A percentile compares a stretch with the other conserved stretches of the same genome.
phyloP scores from a whole-genome alignment of 2,797 vertebrate species.

The Enteromius viviparus region DNA sequence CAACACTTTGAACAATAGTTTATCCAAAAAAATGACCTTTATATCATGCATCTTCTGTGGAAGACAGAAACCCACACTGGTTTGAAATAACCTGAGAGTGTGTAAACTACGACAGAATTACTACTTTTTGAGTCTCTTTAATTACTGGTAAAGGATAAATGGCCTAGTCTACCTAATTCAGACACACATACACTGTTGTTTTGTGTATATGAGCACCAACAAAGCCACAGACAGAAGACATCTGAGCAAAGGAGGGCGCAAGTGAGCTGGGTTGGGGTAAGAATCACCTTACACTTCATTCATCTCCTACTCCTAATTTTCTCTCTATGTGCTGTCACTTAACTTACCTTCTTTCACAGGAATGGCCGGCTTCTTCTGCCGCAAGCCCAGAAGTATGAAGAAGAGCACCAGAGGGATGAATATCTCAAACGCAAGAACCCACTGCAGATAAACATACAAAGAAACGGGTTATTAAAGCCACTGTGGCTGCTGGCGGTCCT shows the following conservation, averaged over 20 bases:
- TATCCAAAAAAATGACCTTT: neutral
- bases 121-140: neutral
- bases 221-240: neutral
- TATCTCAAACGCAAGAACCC: slow-evolving; percentile 96
- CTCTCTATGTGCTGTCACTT: neutral
- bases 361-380: slow-evolving; percentile 95
- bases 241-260: slow-evolving; percentile 25
- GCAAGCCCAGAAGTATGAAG: slow-evolving; percentile 92
- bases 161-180: neutral
- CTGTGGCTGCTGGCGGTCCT: neutral
- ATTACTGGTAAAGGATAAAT: neutral
- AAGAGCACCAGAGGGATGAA: slow-evolving; percentile 96
- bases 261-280: slow-evolving; percentile 5
- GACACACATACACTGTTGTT: slow-evolving; percentile 3
- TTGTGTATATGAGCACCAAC: neutral
- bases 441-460: slow-evolving; percentile 73
- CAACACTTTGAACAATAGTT: slow-evolving; percentile 16
- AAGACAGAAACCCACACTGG: neutral
- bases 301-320: neutral
- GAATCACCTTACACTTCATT: neutral
- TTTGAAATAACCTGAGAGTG: neutral
- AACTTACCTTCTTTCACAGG: slow-evolving; percentile 94
- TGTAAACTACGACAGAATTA: neutral
- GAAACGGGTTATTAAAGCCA: slow-evolving; percentile 11
- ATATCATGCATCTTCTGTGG: neutral